These are phyloP conservation scores for Callosobruchus maculatus DNA, from an alignment of 2,888 invertebrate genomes.

Conservation along the genomic window DNA sequence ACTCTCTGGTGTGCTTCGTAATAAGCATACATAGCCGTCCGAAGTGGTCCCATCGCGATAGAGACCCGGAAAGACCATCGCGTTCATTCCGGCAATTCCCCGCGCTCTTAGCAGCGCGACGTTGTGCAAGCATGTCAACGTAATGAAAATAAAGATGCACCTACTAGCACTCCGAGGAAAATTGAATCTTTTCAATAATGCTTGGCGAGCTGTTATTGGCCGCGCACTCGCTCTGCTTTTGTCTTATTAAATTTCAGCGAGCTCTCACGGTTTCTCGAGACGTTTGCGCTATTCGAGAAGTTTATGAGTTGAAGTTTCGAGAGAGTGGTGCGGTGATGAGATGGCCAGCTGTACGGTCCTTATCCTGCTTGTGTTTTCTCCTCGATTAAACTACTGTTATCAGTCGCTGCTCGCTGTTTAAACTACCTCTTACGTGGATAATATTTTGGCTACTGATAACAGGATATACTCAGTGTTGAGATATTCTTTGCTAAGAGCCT, in stretches of 20 bases:
- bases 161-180: neutral
- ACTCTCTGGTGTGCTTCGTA: too few species aligned
- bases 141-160: neutral
- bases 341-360: neutral
- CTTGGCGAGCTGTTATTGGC: neutral
- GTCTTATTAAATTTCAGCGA: neutral
- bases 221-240: neutral
- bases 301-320: neutral
- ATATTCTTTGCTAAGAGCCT: too few species aligned
- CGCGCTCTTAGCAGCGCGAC: neutral
- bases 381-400: neutral
- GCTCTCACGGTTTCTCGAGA: neutral
- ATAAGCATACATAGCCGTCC: neutral
- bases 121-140: neutral
- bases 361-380: neutral
- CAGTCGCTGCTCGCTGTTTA: neutral
- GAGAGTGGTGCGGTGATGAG: neutral
- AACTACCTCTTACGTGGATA: too few species aligned
- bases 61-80: neutral
- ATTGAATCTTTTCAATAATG: neutral
- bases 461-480: too few species aligned
- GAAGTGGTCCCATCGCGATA: neutral
- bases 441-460: too few species aligned
- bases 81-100: neutral
- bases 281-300: neutral